Evolutionary conservation across 35 echinoderm and acorn worm species (phyloP).

Genomic region (Ptychodera flava): DNA sequence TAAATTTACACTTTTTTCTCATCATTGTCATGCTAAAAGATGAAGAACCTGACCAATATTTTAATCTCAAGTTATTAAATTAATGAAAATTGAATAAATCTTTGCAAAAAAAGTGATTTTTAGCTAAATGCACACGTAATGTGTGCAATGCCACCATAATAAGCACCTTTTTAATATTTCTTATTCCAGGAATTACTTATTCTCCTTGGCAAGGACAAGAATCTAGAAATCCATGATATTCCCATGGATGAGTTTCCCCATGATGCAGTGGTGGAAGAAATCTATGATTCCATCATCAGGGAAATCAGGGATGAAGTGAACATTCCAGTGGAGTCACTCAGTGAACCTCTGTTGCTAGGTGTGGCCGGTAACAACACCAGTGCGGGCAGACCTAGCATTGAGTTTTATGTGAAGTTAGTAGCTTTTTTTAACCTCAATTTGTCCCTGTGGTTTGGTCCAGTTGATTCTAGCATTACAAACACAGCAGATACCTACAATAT

Average conservation of each 20-base stretch:
- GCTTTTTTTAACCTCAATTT: too few species aligned
- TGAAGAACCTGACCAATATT: too few species aligned
- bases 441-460: conserved; percentile 2
- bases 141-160: too few species aligned
- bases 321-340: conserved; percentile 46
- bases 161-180: too few species aligned
- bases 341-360: conserved; percentile 65
- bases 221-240: conserved; percentile 28
- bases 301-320: conserved; percentile 94
- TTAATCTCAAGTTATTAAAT: too few species aligned
- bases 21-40: too few species aligned
- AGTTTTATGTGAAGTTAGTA: conserved; percentile 87
- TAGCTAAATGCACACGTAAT: too few species aligned
- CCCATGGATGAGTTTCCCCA: conserved; percentile 26
- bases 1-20: too few species aligned
- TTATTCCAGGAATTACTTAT: conserved; percentile 52
- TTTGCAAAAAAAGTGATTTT: too few species aligned
- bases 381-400: conserved; percentile 64
- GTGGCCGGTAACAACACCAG: conserved; percentile 73
- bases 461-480: neutral
- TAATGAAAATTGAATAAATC: too few species aligned
- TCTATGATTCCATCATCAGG: conserved; percentile 57
- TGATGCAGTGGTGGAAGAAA: conserved; percentile 45
- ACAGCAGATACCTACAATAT: neutral
- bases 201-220: conserved; percentile 16